Evolutionary conservation across 2,888 invertebrate genomes (phyloP), one percentile per base, ranked within the genome.

Genomic region (Graphium colonna): DNA sequence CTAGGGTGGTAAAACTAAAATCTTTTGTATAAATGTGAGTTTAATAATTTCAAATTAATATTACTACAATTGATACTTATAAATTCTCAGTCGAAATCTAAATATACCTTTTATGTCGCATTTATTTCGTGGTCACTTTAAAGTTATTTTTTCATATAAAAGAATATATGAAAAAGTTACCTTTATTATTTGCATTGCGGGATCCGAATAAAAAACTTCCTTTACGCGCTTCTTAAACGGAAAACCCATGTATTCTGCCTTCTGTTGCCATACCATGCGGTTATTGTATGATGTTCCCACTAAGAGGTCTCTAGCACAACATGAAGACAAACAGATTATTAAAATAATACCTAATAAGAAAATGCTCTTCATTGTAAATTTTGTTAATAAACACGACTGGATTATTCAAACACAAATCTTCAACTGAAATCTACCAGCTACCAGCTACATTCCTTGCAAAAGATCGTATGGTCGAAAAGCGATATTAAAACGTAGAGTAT

Each of bases 201-300:
- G 72, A 55, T 82, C 79, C 0, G 78, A 66, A 57, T 69, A 85
- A 58, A 86, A 86, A 1, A 75, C 57, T 62, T 81, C 75, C 56
- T 84, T 86, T 0, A 82, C 78, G 41, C 85, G 69, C 56, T 82
- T 85, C 53, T 69, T 76, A 44, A 85, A 84, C 0, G 80, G 85
- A 38, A 80, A 56, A 5, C 69, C 72, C 60, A 68, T 69, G 49
- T 79, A 82, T 1, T 84, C 73, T 1, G 68, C 71, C 57, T 81
- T 83, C n/a, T 75, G 58, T 59, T 80, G 79, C 77, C 77, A 80
- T 52, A 57, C 55, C 39, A 84, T 52, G 1, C 65, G 73, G 0
- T 60, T 55, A 52, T 82, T 81, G 39, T 74, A 75, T 52, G 65
- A 79, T 4, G 74, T 73, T 3, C 86, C 85, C 3, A 82, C 68